Conservation (phyloP, 2,113 vertebrate species). For the Tympanuchus pallidicinctus region DNA sequence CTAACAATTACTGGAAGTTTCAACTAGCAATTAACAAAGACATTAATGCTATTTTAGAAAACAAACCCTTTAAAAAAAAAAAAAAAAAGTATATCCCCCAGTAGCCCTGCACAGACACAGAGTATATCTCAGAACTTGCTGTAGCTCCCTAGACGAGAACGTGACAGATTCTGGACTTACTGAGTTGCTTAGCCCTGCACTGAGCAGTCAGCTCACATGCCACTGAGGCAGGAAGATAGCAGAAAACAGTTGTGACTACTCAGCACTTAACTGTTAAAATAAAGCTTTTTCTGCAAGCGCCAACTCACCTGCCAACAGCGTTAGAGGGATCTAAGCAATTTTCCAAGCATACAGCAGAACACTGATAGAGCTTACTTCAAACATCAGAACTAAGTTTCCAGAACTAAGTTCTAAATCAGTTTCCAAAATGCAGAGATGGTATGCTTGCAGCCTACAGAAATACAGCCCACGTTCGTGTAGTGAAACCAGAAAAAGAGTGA, state of each 20-base stretch:
- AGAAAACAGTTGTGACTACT: not conserved
- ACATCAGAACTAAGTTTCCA: not conserved
- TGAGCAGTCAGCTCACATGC: not conserved
- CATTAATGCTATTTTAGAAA: slow-evolving; percentile 26
- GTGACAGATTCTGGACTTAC: not conserved
- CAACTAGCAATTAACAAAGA: slow-evolving; percentile 27
- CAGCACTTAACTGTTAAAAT: not conserved
- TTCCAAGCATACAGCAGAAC: not conserved
- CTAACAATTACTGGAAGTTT: slow-evolving; percentile 62
- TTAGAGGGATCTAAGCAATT: not conserved
- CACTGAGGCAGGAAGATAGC: not conserved
- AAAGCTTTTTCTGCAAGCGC: not conserved
- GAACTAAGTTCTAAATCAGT: not conserved
- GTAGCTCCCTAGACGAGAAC: not conserved
- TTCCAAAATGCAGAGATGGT: slow-evolving; percentile 7
- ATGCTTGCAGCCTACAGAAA: not conserved
- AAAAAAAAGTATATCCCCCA: not conserved
- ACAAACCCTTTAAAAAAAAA: not conserved
- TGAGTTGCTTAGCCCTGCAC: not conserved
- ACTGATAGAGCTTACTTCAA: not conserved
- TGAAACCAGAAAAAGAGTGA: not conserved
- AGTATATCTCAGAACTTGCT: not conserved
- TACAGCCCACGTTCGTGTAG: not conserved
- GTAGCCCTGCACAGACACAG: not conserved
- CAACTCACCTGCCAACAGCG: not conserved